Conservation (phyloP, 2,797 vertebrate genomes). For the Cyclopterus lumpus region DNA sequence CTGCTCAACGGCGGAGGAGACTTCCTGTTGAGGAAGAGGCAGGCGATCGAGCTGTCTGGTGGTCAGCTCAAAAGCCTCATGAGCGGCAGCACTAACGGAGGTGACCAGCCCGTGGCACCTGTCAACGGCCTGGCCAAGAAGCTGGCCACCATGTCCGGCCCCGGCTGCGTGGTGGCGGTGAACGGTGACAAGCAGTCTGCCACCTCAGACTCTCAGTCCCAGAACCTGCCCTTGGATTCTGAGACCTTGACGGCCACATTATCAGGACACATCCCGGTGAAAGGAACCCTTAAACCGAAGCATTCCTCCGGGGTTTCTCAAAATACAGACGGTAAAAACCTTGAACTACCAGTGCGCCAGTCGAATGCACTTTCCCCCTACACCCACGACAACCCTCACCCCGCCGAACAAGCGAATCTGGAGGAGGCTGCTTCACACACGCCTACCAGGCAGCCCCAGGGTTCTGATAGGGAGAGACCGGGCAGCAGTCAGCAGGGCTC, state of each 20-base stretch:
- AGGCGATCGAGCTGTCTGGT: constrained; percentile 92
- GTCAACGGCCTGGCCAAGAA: constrained; percentile 97
- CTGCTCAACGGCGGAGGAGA: constrained; percentile 88
- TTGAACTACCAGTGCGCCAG: constrained; percentile 69
- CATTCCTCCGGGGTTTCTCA: constrained; percentile 74
- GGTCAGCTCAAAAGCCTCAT: constrained; percentile 94
- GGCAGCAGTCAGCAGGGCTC: constrained; percentile 71
- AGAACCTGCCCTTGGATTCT: constrained; percentile 71
- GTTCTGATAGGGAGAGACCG: constrained; percentile 62
- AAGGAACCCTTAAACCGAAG: constrained; percentile 85
- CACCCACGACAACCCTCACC: constrained; percentile 58
- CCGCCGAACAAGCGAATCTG: constrained; percentile 55
- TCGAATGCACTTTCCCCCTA: constrained; percentile 65
- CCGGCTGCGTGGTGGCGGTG: constrained; percentile 85
- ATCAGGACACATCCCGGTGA: constrained; percentile 87
- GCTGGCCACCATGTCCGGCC: constrained; percentile 86
- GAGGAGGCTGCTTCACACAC: constrained; percentile 65
- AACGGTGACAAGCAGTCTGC: constrained; percentile 80
- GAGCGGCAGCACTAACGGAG: constrained; percentile 86
- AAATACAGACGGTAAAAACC: constrained; percentile 67
- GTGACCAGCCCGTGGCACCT: constrained; percentile 88
- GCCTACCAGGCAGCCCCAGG: constrained; percentile 55
- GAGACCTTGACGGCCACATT: constrained; percentile 76
- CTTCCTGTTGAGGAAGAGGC: constrained; percentile 91
- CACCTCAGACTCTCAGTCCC: constrained; percentile 81